Evolutionary conservation across 2,113 vertebrate genomes (phyloP).

Genomic region (Pipa parva): DNA sequence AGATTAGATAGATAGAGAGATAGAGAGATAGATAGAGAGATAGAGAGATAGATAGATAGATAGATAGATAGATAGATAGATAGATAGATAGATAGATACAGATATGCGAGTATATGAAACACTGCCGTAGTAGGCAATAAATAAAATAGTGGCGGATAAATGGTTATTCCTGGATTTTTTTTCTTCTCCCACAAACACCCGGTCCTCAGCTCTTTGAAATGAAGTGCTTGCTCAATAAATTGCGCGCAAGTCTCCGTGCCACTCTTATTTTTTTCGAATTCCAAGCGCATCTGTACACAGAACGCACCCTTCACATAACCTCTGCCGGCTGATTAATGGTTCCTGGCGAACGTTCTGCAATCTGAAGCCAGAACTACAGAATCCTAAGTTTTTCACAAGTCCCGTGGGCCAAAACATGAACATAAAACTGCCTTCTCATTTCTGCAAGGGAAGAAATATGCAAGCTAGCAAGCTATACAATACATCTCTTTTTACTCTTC

Average conservation of each 20-base stretch:
- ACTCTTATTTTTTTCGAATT: conserved; percentile 43
- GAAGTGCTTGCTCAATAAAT: conserved; percentile 43
- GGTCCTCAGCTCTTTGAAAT: conserved; percentile 24
- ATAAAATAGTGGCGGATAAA: conserved; percentile 20
- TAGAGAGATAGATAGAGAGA: too few species aligned
- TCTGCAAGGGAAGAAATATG: conserved; percentile 17
- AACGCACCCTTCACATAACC: conserved; percentile 41
- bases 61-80: too few species aligned
- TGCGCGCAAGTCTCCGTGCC: conserved; percentile 27
- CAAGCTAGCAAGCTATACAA: conserved; percentile 10
- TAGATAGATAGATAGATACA: too few species aligned
- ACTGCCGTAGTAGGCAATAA: conserved; percentile 19
- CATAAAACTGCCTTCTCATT: conserved; percentile 22
- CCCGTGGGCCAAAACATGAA: conserved; percentile 39
- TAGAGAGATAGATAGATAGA: too few species aligned
- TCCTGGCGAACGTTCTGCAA: conserved; percentile 42
- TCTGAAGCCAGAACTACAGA: conserved; percentile 46
- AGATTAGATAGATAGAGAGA: too few species aligned
- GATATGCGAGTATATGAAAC: conserved; percentile 5
- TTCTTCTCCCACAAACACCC: neutral
- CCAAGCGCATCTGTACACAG: conserved; percentile 40
- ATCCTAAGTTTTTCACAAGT: conserved; percentile 47
- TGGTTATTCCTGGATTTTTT: too few species aligned
- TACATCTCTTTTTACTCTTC: conserved; percentile 18
- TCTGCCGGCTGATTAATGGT: conserved; percentile 49